Evolutionary conservation across 2,113 vertebrate species (phyloP).

Genomic region (Boleophthalmus pectinirostris): DNA sequence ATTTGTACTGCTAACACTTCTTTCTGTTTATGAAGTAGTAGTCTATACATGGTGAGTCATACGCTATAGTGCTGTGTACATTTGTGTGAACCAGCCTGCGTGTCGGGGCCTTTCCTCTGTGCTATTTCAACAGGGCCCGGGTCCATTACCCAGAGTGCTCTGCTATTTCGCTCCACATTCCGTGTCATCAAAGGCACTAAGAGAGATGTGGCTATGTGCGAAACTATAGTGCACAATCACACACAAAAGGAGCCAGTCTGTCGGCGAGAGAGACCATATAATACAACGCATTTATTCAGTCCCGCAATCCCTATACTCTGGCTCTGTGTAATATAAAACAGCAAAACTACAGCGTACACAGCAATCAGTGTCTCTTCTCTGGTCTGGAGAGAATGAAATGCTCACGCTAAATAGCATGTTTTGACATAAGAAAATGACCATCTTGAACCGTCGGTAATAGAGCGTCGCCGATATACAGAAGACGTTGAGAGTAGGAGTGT

Average conservation of each 20-base stretch:
- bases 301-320: conserved; percentile 22
- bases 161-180: conserved; percentile 62
- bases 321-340: conserved; percentile 34
- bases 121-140: conserved; percentile 37
- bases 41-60: conserved; percentile 7
- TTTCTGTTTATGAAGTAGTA: neutral
- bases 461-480: no score
- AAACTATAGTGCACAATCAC: conserved; percentile 16
- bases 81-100: conserved; percentile 15
- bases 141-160: conserved; percentile 66
- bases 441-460: no score
- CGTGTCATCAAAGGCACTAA: conserved; percentile 58
- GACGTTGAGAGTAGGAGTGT: no score
- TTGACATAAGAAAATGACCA: no score
- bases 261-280: conserved; percentile 25
- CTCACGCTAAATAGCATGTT: no score
- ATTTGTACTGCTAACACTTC: neutral
- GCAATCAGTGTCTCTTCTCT: conserved; percentile 38
- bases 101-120: conserved; percentile 19
- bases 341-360: conserved; percentile 22
- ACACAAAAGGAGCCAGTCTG: conserved; percentile 9
- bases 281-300: conserved; percentile 56
- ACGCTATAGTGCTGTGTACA: conserved; percentile 6
- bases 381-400: no score
- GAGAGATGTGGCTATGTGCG: conserved; percentile 32